A percentile compares a stretch with the other conserved stretches of the same genome.
Conservation (phyloP, 2,888 invertebrate genomes). For the Ophioninae sp. region DNA sequence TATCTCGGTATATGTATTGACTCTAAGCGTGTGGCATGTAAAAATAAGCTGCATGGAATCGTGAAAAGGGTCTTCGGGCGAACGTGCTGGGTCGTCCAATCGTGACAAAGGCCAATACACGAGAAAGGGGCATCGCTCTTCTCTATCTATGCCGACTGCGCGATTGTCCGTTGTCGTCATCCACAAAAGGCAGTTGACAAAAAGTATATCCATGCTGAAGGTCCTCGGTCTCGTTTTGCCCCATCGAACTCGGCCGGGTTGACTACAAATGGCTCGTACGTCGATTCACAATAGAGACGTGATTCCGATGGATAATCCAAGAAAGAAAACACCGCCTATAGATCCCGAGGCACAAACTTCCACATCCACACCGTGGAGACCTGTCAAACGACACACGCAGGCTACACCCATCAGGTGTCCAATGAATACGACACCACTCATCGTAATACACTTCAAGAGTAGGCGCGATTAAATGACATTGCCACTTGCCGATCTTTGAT, state of each 20-base stretch:
- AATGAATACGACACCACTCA: constrained; percentile 27
- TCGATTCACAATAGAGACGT: constrained; percentile 77
- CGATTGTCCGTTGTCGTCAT: constrained; percentile 22
- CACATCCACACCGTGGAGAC: constrained; percentile 20
- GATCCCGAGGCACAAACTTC: constrained; percentile 28
- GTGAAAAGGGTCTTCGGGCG: constrained; percentile 19
- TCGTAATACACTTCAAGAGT: constrained; percentile 1
- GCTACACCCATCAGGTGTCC: constrained; percentile 6
- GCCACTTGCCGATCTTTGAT: background rate
- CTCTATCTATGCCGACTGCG: constrained; percentile 39
- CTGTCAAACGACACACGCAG: constrained; percentile 33
- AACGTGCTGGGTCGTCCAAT: constrained; percentile 27
- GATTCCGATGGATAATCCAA: constrained; percentile 68
- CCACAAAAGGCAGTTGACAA: constrained; percentile 22
- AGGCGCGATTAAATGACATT: constrained; percentile 5
- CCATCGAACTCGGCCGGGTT: constrained; percentile 55
- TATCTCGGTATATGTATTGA: constrained; percentile 47
- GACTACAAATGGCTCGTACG: constrained; percentile 77
- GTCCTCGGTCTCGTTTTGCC: constrained; percentile 12
- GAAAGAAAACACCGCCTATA: constrained; percentile 29
- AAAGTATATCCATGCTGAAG: constrained; percentile 20
- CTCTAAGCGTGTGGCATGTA: constrained; percentile 42
- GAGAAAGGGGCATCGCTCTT: constrained; percentile 48
- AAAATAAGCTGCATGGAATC: constrained; percentile 39
- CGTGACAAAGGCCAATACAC: constrained; percentile 13